Evolutionary conservation across 2,888 invertebrate species (phyloP), one percentile per base, ranked within the genome.

Genomic region (Polymixis flavicincta): DNA sequence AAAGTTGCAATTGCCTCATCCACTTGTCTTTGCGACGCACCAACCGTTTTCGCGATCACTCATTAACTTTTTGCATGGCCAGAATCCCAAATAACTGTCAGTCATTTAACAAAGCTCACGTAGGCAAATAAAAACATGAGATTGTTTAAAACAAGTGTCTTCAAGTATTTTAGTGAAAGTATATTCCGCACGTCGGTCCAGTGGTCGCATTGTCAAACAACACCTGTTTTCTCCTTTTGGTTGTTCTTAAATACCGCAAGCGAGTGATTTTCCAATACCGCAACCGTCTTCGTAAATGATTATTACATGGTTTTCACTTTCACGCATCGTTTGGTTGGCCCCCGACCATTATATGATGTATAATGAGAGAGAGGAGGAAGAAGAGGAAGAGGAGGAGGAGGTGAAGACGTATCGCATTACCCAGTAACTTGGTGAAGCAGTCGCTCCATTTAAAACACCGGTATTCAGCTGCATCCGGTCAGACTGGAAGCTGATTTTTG

Each of bases 251-350:
- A 82, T 73, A 90, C 90, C 90, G 76, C 91, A 91, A 88, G 71
- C 66, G 50, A 75, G 87, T 75, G 82, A 82, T 88, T 92, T 92
- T 91, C 88, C 89, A 88, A 89, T 89, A 85, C 85, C 80, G 59
- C 82, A 83, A 54, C 71, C 73, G 78, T 89, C 89, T 90, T 89
- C 87, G 83, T 87, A 85, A 88, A 84, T 75, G 64, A 80, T 86
- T 85, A 88, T 85, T 79, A 77, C 78, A 85, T 48, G 66, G 80
- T 90, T 92, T 92, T 91, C 90, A 90, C 93, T 93, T 93, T 92
- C 89, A 80, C 85, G 76, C 78, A 80, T 79, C 71, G 85, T 80
- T 86, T 76, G 50, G 61, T 79, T 64, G 66, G 48, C 64, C 55
- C 25, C 11, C 48, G 70, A 63, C 59, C 54, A 50, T 73, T 76